A percentile compares a stretch with the other conserved stretches of the same genome.
These are phyloP conservation scores for Genyomyrus donnyi DNA, from an alignment of 2,113 vertebrate genomes.

Conservation along the genomic window DNA sequence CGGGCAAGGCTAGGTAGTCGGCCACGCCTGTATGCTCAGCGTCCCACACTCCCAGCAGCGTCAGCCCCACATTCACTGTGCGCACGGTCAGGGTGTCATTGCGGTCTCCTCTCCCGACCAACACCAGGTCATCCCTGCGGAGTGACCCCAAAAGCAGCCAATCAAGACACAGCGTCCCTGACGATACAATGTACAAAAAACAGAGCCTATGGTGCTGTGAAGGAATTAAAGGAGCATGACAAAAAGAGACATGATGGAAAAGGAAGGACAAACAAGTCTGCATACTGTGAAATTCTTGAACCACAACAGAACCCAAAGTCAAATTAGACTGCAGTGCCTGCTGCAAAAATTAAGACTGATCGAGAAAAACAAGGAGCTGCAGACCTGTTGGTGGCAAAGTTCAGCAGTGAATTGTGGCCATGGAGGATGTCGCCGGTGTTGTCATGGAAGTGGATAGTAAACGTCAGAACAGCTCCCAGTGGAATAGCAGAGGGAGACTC, in stretches of 20 bases:
- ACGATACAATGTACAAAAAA: neutral
- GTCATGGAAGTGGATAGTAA: conserved; percentile 82
- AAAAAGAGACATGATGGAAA: neutral
- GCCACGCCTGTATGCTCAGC: conserved; percentile 62
- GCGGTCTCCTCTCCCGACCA: conserved; percentile 68
- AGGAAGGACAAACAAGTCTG: neutral
- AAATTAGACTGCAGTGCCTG: neutral
- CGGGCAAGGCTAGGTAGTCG: conserved; percentile 75
- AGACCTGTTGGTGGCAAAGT: conserved; percentile 81
- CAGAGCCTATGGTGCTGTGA: neutral
- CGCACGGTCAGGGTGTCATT: conserved; percentile 75
- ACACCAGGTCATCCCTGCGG: conserved; percentile 83
- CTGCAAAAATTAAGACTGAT: neutral
- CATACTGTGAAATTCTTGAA: neutral
- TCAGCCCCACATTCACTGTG: conserved; percentile 78
- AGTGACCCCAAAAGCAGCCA: neutral
- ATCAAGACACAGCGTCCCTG: neutral
- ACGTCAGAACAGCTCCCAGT: conserved; percentile 72
- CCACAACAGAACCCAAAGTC: neutral
- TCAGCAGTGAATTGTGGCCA: conserved; percentile 72
- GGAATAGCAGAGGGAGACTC: conserved; percentile 69
- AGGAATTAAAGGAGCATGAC: neutral
- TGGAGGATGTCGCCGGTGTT: conserved; percentile 80
- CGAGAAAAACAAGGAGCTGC: neutral
- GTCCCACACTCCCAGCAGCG: conserved; percentile 79